Base-by-base conservation (phyloP, 2,113 vertebrate species). In the Chionodraco myersi region DNA sequence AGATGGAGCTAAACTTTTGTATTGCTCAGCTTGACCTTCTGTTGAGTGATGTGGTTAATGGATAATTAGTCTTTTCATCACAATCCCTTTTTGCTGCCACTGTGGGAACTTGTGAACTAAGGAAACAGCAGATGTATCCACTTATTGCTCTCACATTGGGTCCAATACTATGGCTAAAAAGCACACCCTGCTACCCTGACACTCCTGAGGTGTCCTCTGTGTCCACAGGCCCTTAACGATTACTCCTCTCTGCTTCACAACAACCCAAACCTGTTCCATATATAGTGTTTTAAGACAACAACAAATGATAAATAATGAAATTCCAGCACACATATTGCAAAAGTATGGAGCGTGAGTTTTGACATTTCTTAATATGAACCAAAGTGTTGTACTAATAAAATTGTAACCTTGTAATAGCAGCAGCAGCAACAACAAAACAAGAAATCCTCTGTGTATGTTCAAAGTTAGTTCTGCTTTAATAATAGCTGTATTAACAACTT, bases 11-110 rank as follows among this genome's bases (percentile, higher is more conserved):
- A 1, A 34, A 48, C 9, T 1, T 1, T 59, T 72, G 63, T 41
- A 21, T 41, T 69, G 47, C 15, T 54, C 45, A 62, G 34, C 34
- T 67, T 72, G 73, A 86, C 67, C 53, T 68, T 84, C 21, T 53
- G 12, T 49, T 53, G 7, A 79, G 57, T 47, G 64, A 51, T 12
- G 47, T n/a, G 15, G n/a, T 14, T 69, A 56, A 75, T 71, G 16
- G 10, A 52, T 16, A 80, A 67, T 77, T 49, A 73, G 4, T 53
- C 23, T 23, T 59, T 48, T 44, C 49, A 49, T 52, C 48, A 80
- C 34, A 44, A 66, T 54, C 14, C 23, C 13, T 82, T 67, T 23
- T 44, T 77, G 45, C 72, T 54, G n/a, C 14, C n/a, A 5, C 23
- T 82, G 54, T 86, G 34, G n/a, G 12, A 60, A 54, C n/a, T 16